These are phyloP conservation scores for Sclerurus mexicanus DNA, from an alignment of 2,113 vertebrate genomes.

Conservation along the genomic window DNA sequence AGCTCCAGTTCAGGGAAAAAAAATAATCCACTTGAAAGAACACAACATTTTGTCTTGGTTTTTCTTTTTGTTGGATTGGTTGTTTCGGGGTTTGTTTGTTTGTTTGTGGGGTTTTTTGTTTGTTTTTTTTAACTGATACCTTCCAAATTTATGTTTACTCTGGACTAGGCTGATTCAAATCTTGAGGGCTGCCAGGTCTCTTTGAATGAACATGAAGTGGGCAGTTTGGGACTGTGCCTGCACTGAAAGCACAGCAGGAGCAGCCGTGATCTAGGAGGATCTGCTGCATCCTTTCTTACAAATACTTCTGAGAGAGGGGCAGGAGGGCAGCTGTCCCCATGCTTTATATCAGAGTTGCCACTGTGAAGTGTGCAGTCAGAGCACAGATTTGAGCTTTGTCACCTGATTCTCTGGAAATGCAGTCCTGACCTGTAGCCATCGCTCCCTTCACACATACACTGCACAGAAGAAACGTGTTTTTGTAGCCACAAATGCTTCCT, in stretches of 20 bases:
- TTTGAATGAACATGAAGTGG: neutral
- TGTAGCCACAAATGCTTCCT: neutral
- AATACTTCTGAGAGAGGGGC: neutral
- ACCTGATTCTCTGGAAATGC: neutral
- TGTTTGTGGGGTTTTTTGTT: neutral
- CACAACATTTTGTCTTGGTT: neutral
- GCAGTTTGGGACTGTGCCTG: neutral
- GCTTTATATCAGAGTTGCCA: neutral
- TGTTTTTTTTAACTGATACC: neutral
- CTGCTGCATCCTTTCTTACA: neutral
- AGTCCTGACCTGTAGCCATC: neutral
- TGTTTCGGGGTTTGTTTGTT: neutral
- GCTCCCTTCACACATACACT: neutral
- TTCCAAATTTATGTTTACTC: constrained; percentile 13
- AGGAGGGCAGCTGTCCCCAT: neutral
- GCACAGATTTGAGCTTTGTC: neutral
- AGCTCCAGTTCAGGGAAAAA: neutral
- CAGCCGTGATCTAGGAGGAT: neutral
- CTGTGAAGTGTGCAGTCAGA: neutral
- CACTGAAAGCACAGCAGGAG: neutral
- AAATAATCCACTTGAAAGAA: constrained; percentile 8
- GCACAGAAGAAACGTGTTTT: neutral
- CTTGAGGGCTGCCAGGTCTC: neutral
- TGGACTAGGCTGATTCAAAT: neutral
- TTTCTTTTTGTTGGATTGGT: neutral